A percentile compares a stretch with the other conserved stretches of the same genome.
Conservation (phyloP, 2,888 invertebrate genomes). For the Pycnomerus fuliginosus region DNA sequence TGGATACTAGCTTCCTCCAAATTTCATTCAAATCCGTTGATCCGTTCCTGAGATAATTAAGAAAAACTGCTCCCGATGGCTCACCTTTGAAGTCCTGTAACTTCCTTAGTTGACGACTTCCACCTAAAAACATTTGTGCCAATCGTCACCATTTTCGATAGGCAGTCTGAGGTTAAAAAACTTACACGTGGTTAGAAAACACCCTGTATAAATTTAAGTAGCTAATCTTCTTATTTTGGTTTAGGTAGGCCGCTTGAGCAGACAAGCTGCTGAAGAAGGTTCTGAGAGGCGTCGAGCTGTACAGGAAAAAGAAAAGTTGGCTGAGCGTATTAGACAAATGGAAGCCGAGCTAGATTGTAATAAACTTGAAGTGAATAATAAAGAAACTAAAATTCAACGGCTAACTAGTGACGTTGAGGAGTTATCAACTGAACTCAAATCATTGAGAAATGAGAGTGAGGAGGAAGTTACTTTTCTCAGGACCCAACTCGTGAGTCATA, state of each 20-base stretch:
- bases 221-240: no score
- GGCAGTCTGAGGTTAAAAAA: no score
- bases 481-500: constrained; percentile 60
- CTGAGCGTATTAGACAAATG: constrained; percentile 63
- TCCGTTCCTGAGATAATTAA: no score
- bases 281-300: constrained; percentile 75
- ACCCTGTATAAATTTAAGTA: no score
- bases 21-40: no score
- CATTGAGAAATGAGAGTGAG: constrained; percentile 55
- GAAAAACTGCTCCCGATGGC: no score
- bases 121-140: no score
- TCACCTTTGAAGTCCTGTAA: no score
- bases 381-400: constrained; percentile 71
- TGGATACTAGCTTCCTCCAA: no score
- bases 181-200: no score
- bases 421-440: constrained; percentile 65
- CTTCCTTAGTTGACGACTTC: no score
- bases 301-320: constrained; percentile 65
- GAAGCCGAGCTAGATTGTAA: constrained; percentile 68
- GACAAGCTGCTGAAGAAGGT: constrained; percentile 83
- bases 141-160: no score
- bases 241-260: constrained; percentile 74
- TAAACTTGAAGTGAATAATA: constrained; percentile 64
- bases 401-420: constrained; percentile 73
- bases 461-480: constrained; percentile 58